Evolutionary conservation across 1,140 invertebrate genomes (phyloP).

Genomic region (Heterodera schachtii): DNA sequence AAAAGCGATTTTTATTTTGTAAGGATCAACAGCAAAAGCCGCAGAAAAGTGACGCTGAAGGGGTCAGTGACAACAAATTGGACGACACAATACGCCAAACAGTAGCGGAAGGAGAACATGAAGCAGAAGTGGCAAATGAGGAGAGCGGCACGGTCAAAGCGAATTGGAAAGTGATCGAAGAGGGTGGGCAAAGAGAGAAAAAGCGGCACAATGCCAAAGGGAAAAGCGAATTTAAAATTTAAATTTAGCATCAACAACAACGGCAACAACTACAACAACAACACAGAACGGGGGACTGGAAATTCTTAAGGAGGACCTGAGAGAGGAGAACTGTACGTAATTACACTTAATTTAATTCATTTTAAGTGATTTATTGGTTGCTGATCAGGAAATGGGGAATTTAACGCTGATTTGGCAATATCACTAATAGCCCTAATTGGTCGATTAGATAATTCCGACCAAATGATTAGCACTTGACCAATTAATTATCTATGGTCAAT

Average conservation of each 20-base stretch:
- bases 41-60: not conserved
- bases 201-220: too few species aligned
- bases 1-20: not conserved
- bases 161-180: not conserved
- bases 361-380: too few species aligned
- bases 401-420: too few species aligned
- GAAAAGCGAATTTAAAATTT: not conserved
- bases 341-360: too few species aligned
- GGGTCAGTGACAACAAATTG: not conserved
- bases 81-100: too few species aligned
- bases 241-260: not conserved
- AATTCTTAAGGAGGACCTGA: not conserved
- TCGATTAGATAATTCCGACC: too few species aligned
- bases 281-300: not conserved
- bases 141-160: not conserved
- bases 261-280: not conserved
- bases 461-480: too few species aligned
- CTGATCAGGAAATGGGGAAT: too few species aligned
- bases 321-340: not conserved
- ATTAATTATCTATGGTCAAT: too few species aligned
- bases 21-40: not conserved
- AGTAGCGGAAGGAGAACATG: not conserved
- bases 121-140: not conserved
- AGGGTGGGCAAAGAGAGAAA: not conserved
- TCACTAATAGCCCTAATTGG: too few species aligned